A percentile compares a stretch with the other conserved stretches of the same genome.
Evolutionary conservation across 2,113 vertebrate genomes (phyloP).

Genomic region (Sturnus vulgaris): DNA sequence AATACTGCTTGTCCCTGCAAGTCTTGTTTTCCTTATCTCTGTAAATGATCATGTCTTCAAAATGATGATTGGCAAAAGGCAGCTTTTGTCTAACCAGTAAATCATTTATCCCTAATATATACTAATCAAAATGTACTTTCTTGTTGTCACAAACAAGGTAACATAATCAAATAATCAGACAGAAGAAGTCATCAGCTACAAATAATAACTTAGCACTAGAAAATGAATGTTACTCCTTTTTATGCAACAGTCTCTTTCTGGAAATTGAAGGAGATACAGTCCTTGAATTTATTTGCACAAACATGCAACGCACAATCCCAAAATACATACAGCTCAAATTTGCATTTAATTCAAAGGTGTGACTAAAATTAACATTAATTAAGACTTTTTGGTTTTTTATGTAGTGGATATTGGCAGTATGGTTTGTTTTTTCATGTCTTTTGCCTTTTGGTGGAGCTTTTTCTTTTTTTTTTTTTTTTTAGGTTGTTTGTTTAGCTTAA

Average conservation of each 20-base stretch:
- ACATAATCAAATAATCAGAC: not conserved
- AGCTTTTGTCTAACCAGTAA: not conserved
- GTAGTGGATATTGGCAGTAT: not conserved
- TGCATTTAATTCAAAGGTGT: not conserved
- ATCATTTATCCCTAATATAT: not conserved
- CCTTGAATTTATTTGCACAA: not conserved
- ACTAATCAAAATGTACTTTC: not conserved
- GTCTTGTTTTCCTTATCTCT: not conserved
- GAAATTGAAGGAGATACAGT: not conserved
- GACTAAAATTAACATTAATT: not conserved
- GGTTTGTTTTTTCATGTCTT: not conserved
- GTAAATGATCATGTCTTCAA: not conserved
- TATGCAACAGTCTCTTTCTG: not conserved
- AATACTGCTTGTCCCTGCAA: not conserved
- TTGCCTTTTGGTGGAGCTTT: not conserved
- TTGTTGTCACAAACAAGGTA: slow-evolving; percentile 9
- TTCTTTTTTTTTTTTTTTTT: not conserved
- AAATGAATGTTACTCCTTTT: not conserved
- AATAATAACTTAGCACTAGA: not conserved
- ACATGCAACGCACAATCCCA: not conserved
- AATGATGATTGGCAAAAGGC: not conserved
- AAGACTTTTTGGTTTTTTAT: not conserved
- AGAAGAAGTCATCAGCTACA: not conserved
- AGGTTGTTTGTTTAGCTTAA: not conserved
- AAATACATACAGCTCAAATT: not conserved